Evolutionary conservation across 1,140 invertebrate genomes (phyloP).

Genomic region (Andricus grossulariae): DNA sequence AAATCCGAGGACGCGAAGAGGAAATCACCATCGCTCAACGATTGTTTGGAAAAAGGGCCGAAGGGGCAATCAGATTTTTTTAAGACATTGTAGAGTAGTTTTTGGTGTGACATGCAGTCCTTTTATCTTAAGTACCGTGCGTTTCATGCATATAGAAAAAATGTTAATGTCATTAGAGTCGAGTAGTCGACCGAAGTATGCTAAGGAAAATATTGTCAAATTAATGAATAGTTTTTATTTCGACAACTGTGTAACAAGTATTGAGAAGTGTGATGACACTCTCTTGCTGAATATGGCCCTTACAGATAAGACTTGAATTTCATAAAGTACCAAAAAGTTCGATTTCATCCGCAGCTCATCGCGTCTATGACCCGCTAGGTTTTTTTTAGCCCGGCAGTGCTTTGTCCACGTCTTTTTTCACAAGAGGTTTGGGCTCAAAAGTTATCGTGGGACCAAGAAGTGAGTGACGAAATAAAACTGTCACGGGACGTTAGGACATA

Average conservation of each 20-base stretch:
- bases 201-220: not conserved
- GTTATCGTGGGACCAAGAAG: conserved; percentile 56
- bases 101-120: conserved; percentile 41
- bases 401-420: no score
- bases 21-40: no score
- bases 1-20: no score
- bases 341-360: not conserved
- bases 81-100: no score
- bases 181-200: not conserved
- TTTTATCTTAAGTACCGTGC: conserved; percentile 22
- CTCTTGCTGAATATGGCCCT: no score
- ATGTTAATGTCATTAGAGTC: conserved; percentile 6
- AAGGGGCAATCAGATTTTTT: not conserved
- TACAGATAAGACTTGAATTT: not conserved
- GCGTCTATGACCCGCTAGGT: conserved; percentile 65
- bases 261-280: not conserved
- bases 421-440: conserved; percentile 47
- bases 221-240: conserved; percentile 6
- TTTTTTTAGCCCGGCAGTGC: conserved; percentile 54
- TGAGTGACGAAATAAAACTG: conserved; percentile 18
- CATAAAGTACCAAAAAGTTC: conserved; percentile 25
- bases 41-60: no score
- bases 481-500: no score
- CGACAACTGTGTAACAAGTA: no score
- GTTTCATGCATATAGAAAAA: conserved; percentile 11